phyloP scores from a whole-genome alignment of 2,113 vertebrate genomes.

The Vidua macroura region DNA sequence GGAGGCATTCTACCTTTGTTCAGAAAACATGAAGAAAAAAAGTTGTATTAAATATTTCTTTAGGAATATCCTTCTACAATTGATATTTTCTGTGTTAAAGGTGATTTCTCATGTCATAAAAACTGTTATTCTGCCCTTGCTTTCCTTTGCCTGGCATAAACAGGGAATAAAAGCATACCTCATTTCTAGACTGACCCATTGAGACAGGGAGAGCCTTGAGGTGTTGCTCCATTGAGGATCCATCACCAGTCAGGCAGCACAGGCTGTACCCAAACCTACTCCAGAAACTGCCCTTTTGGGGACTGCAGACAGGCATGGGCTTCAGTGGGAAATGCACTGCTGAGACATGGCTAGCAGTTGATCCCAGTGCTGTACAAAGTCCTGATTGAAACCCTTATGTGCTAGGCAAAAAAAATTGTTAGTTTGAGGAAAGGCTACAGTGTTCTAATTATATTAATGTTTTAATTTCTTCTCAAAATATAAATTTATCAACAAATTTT shows the following conservation, averaged over 20 bases:
- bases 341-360: background rate
- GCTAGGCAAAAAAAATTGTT: background rate
- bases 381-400: background rate
- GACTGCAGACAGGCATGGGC: background rate
- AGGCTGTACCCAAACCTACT: rapidly evolving
- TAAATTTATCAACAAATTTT: background rate
- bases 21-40: background rate
- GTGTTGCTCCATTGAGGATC: background rate
- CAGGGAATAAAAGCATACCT: background rate
- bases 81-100: background rate
- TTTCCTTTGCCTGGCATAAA: background rate
- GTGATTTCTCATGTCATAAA: background rate
- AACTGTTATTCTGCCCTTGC: background rate
- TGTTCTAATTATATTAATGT: background rate
- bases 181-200: background rate
- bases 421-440: background rate
- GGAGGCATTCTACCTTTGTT: background rate
- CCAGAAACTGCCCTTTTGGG: background rate
- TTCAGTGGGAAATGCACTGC: background rate
- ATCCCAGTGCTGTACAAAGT: background rate
- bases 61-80: background rate
- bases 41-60: background rate
- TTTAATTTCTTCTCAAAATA: background rate
- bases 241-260: background rate
- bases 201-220: background rate